These are phyloP conservation scores for Corythucha ciliata DNA, from an alignment of 2,888 invertebrate genomes.

Conservation along the genomic window DNA sequence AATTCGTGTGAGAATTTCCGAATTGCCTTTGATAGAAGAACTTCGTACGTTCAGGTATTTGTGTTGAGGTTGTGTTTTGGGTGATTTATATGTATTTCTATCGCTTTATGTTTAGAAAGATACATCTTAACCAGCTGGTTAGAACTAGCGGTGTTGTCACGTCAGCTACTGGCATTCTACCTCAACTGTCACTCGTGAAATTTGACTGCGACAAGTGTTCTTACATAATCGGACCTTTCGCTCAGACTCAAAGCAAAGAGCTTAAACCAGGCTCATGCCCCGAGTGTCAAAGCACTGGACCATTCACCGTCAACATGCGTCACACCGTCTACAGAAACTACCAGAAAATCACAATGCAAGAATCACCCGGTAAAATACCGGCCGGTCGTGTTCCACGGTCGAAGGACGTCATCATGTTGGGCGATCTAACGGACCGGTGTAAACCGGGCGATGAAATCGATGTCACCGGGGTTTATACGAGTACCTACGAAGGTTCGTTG, in stretches of 20 bases:
- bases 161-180: constrained; percentile 87
- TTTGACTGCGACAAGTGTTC: constrained; percentile 96
- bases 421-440: constrained; percentile 82
- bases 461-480: constrained; percentile 89
- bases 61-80: too few relatives aligned
- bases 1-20: constrained; percentile 90
- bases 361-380: constrained; percentile 94
- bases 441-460: constrained; percentile 99
- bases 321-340: constrained; percentile 98
- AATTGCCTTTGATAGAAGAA: constrained; percentile 92
- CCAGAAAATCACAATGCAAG: constrained; percentile 94
- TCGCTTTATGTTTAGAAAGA: constrained; percentile 48
- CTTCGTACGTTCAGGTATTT: constrained; percentile 71
- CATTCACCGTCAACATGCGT: constrained; percentile 96
- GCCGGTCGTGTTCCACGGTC: constrained; percentile 95
- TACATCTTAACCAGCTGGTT: constrained; percentile 89
- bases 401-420: constrained; percentile 88
- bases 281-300: constrained; percentile 92
- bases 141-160: constrained; percentile 91
- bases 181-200: constrained; percentile 90
- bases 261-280: constrained; percentile 95
- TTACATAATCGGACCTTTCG: constrained; percentile 89
- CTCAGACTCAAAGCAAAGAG: constrained; percentile 86
- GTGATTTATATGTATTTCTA: constrained; percentile 14
- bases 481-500: constrained; percentile 91